Conservation (phyloP, 2,113 vertebrate species). For the Podarcis cretensis region DNA sequence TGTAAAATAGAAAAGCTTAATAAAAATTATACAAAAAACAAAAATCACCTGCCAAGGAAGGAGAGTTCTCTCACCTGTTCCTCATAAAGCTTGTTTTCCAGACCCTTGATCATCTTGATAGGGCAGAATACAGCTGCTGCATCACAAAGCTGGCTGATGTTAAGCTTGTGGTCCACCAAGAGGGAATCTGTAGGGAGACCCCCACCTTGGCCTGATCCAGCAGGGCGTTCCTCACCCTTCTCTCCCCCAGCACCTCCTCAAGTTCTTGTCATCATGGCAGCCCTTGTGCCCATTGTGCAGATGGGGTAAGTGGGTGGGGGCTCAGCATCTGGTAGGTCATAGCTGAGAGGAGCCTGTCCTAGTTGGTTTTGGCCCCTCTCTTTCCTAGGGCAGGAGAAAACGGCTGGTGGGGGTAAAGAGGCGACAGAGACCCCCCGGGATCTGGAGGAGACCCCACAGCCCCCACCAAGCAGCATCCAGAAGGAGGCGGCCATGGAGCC, state of each 20-base stretch:
- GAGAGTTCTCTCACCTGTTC: no score
- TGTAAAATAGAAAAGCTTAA: no score
- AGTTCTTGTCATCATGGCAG: not conserved
- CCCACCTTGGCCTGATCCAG: no score
- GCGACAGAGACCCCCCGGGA: not conserved
- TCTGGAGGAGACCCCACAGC: not conserved
- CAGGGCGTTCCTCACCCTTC: no score
- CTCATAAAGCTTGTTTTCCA: no score
- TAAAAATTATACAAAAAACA: no score
- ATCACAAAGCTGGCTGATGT: no score
- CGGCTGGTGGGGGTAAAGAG: accelerated
- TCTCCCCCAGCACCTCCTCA: not conserved
- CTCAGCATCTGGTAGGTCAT: not conserved
- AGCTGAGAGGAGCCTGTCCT: not conserved
- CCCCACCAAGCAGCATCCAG: accelerated
- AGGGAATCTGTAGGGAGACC: no score
- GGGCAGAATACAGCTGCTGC: no score
- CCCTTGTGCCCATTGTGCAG: not conserved
- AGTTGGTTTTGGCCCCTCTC: not conserved
- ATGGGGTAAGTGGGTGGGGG: not conserved
- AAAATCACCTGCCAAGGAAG: no score
- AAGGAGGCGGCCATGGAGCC: constrained; percentile 49
- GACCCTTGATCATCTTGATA: no score
- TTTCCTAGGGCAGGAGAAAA: constrained; percentile 46
- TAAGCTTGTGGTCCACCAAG: no score